phyloP scores from a whole-genome alignment of 2,888 invertebrate genomes.

The Lasioglossum calceatum region DNA sequence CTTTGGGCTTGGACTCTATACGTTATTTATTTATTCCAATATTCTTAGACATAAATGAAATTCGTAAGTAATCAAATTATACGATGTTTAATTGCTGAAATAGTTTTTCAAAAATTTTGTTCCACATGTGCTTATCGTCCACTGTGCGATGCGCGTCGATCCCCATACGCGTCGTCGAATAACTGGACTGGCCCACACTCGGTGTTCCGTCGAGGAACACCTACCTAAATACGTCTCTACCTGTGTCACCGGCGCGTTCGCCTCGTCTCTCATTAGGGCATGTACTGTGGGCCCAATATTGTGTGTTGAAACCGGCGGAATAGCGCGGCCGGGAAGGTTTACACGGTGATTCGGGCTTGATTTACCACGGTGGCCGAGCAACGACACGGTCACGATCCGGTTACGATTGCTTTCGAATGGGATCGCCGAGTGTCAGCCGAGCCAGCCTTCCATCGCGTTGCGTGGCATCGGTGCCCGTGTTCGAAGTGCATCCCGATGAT shows the following conservation, averaged over 20 bases:
- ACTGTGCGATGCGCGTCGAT: background rate
- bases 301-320: slow-evolving; percentile 22
- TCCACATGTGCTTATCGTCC: too few species aligned
- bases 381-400: slow-evolving; percentile 51
- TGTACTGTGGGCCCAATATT: slow-evolving; percentile 7
- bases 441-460: background rate
- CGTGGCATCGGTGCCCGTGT: background rate
- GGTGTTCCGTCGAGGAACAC: slow-evolving; percentile 64
- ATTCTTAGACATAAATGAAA: too few species aligned
- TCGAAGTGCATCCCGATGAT: slow-evolving; percentile 45
- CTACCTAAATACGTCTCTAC: slow-evolving; percentile 64
- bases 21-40: too few species aligned
- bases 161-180: slow-evolving; percentile 19
- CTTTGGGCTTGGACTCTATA: too few species aligned
- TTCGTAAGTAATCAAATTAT: too few species aligned
- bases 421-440: slow-evolving; percentile 18
- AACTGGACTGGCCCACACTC: slow-evolving; percentile 78
- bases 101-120: too few species aligned
- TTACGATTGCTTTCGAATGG: slow-evolving; percentile 42
- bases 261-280: slow-evolving; percentile 25
- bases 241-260: slow-evolving; percentile 33
- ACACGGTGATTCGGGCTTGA: slow-evolving; percentile 41
- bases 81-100: too few species aligned
- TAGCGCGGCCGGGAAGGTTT: slow-evolving; percentile 23
- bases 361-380: slow-evolving; percentile 37